Conservation (phyloP, 2,797 vertebrate genomes). For the Pelobates cultripes region DNA sequence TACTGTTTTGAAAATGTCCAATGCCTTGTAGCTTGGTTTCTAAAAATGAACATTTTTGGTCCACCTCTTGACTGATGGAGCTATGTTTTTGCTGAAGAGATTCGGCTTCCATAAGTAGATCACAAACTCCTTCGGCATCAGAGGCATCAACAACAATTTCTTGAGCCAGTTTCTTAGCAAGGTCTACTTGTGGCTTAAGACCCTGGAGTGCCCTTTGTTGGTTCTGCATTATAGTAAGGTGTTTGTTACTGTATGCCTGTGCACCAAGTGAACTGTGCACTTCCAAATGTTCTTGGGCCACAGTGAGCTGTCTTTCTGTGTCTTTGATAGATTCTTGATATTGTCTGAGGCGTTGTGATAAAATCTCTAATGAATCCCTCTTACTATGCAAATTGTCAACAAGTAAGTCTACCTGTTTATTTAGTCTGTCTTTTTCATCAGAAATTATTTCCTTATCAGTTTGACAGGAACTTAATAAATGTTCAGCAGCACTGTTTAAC, state of each 20-base stretch:
- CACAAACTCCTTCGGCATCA: constrained; percentile 84
- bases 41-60: constrained; percentile 83
- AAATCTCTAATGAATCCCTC: constrained; percentile 85
- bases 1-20: constrained; percentile 93
- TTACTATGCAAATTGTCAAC: constrained; percentile 83
- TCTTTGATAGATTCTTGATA: constrained; percentile 87
- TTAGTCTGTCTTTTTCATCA: constrained; percentile 77
- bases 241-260: constrained; percentile 89
- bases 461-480: constrained; percentile 82
- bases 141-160: constrained; percentile 84
- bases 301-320: constrained; percentile 79
- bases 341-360: constrained; percentile 85
- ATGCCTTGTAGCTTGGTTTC: constrained; percentile 96
- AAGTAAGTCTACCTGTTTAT: constrained; percentile 79
- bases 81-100: constrained; percentile 80
- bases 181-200: constrained; percentile 81
- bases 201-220: constrained; percentile 88
- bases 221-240: constrained; percentile 88
- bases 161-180: constrained; percentile 82
- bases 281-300: constrained; percentile 83
- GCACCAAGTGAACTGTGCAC: constrained; percentile 79
- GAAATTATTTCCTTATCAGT: constrained; percentile 79
- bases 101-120: constrained; percentile 86
- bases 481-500: constrained; percentile 81
- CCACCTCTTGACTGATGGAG: constrained; percentile 77